A percentile compares a stretch with the other conserved stretches of the same genome.
These are phyloP conservation scores for Danaus melanippus DNA, from an alignment of 1,140 invertebrate genomes.

Conservation along the genomic window DNA sequence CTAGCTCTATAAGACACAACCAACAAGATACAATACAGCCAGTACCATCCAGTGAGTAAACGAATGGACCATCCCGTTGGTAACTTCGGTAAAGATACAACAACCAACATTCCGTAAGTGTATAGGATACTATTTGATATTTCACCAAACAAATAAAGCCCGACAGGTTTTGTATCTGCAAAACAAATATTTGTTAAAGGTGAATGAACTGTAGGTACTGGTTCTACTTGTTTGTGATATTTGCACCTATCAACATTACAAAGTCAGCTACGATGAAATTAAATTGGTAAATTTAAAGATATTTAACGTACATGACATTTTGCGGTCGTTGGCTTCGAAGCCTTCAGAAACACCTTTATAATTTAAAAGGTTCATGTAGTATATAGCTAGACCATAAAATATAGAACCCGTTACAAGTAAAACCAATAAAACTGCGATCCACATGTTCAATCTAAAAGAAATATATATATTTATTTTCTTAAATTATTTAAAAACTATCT, in stretches of 20 bases:
- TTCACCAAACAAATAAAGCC: slow-evolving; percentile 80
- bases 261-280: too few species aligned
- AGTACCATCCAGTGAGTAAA: slow-evolving; percentile 87
- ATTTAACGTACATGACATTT: too few species aligned
- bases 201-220: slow-evolving; percentile 2
- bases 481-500: background rate
- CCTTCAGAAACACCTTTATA: slow-evolving; percentile 18
- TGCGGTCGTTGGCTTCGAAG: too few species aligned
- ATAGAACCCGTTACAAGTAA: slow-evolving; percentile 73
- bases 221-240: too few species aligned
- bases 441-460: slow-evolving; percentile 73
- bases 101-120: slow-evolving; percentile 84
- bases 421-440: slow-evolving; percentile 75
- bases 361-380: slow-evolving; percentile 43
- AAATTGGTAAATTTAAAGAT: too few species aligned
- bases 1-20: slow-evolving; percentile 85
- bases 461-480: slow-evolving; percentile 8
- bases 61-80: slow-evolving; percentile 84
- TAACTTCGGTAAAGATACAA: slow-evolving; percentile 82
- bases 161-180: slow-evolving; percentile 59
- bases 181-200: slow-evolving; percentile 23
- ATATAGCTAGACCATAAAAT: slow-evolving; percentile 72
- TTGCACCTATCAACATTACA: too few species aligned
- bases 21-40: slow-evolving; percentile 85
- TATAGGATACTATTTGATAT: slow-evolving; percentile 81